These are phyloP conservation scores for Bos javanicus DNA, from an alignment of 2,113 vertebrate species.

Conservation along the genomic window DNA sequence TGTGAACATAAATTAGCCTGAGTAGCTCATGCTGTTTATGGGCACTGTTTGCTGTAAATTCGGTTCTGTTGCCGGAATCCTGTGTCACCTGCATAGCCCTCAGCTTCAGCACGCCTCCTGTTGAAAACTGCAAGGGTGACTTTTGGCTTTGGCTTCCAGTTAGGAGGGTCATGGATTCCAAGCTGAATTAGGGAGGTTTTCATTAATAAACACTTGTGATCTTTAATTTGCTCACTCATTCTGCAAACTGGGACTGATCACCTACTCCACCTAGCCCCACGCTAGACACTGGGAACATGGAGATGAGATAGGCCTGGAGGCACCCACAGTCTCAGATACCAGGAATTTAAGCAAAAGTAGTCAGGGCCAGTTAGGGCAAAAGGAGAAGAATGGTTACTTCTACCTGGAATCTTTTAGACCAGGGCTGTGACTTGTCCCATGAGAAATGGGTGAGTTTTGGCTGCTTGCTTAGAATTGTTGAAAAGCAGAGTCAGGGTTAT, in stretches of 20 bases:
- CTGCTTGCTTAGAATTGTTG: neutral
- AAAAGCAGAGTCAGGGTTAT: neutral
- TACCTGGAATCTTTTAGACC: neutral
- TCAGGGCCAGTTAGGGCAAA: neutral
- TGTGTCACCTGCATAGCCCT: neutral
- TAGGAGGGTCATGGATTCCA: neutral
- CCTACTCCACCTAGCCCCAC: neutral
- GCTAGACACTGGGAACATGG: neutral
- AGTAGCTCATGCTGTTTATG: constrained; percentile 59
- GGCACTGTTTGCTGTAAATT: constrained; percentile 57
- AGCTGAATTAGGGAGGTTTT: neutral
- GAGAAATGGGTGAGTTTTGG: neutral
- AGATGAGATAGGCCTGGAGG: neutral
- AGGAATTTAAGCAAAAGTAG: neutral
- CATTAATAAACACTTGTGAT: neutral
- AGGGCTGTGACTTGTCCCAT: neutral
- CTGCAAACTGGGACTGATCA: neutral
- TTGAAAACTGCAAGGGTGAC: constrained; percentile 7
- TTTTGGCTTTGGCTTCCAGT: neutral
- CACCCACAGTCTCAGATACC: neutral
- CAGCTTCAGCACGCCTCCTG: neutral
- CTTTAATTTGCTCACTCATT: constrained; percentile 17
- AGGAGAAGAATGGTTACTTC: neutral
- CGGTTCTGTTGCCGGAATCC: constrained; percentile 31
- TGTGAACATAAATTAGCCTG: constrained; percentile 68